Evolutionary conservation across 2,888 invertebrate genomes (phyloP), one percentile per base, ranked within the genome.

Genomic region (Meta bourneti): DNA sequence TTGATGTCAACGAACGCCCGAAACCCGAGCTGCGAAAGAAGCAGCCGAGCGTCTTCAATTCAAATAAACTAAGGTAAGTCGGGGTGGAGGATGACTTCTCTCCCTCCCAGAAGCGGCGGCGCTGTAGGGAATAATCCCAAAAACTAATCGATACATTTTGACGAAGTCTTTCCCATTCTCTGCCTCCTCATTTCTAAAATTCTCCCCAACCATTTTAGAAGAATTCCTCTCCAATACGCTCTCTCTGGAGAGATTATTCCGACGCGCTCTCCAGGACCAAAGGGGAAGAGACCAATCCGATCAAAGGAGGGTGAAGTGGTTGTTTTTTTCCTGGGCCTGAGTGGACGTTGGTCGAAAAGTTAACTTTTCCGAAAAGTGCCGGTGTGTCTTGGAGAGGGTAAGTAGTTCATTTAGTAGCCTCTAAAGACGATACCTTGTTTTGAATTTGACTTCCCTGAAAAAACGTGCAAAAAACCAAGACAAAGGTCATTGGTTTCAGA

Each of bases 71-170:
- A 80, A 87, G 87, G 79, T 71, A 54, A 80, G 52, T 75, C 61
- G 87, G 54, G 75, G 72, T 74, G 72, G 69, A 20, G 52, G 34
- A 2, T 34, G 34, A 34, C 34, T 34, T 34, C 34, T 34, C 34
- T 34, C 34, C 34, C 34, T 34, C 34, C 34, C 34, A 34, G 34
- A 34, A 34, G 19, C 54, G 74, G 80, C 75, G 80, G 88, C 88
- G 88, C 88, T 88, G 81, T 49, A 61, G 74, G 52, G 75, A 88
- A 88, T 88, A 88, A 88, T 81, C 88, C 54, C 71, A 54, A 80
- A 87, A 80, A 88, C 88, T 81, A 88, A 88, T 88, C 88, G 88
- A 88, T 88, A 88, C 88, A 88, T 88, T 88, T 88, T 88, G 88
- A 88, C 88, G 88, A 80, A 87, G 87, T 34, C 74, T 80, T 80